A percentile compares a stretch with the other conserved stretches of the same genome.
Conservation (phyloP, 2,888 invertebrate species). For the Drymonia ruficornis region DNA sequence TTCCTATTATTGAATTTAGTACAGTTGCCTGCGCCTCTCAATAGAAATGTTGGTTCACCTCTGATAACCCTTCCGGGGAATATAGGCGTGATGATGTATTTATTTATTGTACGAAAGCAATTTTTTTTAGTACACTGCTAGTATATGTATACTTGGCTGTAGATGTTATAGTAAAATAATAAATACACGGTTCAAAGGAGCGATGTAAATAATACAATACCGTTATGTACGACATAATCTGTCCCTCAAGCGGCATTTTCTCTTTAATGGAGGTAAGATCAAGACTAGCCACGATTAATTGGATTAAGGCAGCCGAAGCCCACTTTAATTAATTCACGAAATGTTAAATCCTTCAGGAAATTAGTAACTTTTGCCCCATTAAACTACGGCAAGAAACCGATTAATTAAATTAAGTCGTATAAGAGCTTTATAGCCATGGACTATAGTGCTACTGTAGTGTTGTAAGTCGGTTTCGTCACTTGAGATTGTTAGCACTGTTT, state of each 20-base stretch:
- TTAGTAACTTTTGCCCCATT: constrained; percentile 11
- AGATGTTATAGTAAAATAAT: not conserved
- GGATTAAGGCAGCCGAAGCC: constrained; percentile 7
- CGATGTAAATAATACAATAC: not conserved
- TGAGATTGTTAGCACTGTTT: too few species aligned
- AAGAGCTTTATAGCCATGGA: too few species aligned
- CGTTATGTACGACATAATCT: constrained; percentile 3
- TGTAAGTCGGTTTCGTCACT: too few species aligned
- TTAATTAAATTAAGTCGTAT: constrained; percentile 10
- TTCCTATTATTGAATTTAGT: too few species aligned
- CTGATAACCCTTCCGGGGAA: too few species aligned
- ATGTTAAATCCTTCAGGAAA: constrained; percentile 12
- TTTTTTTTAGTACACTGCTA: too few species aligned
- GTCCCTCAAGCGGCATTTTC: constrained; percentile 5
- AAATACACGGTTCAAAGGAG: not conserved
- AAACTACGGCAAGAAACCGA: constrained; percentile 10
- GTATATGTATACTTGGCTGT: too few species aligned
- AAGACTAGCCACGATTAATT: constrained; percentile 20
- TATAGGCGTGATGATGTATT: too few species aligned
- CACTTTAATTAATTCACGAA: constrained; percentile 22
- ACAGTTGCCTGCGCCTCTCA: too few species aligned
- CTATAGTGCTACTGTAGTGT: too few species aligned
- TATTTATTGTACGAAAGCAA: too few species aligned
- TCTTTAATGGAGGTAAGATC: constrained; percentile 15
- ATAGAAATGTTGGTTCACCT: too few species aligned